These are phyloP conservation scores for Nephrotoma appendiculata DNA, from an alignment of 2,888 invertebrate species.

Conservation along the genomic window DNA sequence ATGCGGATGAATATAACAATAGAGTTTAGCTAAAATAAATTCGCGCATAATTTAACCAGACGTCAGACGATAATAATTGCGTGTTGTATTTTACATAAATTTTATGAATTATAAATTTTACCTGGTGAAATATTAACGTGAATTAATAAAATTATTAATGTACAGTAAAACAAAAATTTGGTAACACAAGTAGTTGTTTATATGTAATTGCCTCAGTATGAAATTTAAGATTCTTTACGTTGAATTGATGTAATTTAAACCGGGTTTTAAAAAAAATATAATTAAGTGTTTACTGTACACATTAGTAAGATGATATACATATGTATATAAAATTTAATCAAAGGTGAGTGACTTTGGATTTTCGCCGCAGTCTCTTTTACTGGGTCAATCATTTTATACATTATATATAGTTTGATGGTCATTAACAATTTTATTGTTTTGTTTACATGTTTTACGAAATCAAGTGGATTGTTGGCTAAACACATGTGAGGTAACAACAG, in stretches of 20 bases:
- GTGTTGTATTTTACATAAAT: background rate
- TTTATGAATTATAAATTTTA: background rate
- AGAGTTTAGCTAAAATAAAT: background rate
- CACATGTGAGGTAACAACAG: background rate
- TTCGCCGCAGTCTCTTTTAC: background rate
- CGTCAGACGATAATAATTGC: background rate
- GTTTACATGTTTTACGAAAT: background rate
- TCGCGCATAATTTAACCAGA: background rate
- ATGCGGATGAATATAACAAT: background rate
- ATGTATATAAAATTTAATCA: background rate
- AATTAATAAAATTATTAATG: background rate
- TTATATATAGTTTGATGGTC: background rate
- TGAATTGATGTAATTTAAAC: no score
- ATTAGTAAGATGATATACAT: background rate
- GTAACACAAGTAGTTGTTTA: background rate
- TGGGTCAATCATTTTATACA: background rate
- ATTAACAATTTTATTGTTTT: background rate
- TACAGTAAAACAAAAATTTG: background rate
- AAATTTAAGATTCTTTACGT: background rate
- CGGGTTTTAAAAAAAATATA: background rate
- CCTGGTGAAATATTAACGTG: background rate
- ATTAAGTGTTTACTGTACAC: background rate
- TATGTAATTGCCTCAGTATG: background rate
- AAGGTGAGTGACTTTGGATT: background rate
- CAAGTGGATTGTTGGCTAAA: background rate